Conservation (phyloP, 2,888 invertebrate species). For the Nomada goodeniana region DNA sequence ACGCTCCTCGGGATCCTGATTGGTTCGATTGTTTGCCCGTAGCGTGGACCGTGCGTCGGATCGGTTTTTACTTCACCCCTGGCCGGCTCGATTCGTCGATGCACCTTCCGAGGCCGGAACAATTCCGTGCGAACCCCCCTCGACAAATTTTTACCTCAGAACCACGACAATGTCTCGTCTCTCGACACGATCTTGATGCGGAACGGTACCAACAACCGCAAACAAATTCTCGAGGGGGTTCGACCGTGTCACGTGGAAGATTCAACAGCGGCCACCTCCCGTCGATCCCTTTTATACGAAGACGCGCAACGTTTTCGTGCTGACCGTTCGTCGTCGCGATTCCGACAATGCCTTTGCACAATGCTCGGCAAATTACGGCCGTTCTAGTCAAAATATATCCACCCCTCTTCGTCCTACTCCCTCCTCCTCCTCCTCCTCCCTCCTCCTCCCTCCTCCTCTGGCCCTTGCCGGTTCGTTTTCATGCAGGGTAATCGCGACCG, state of each 20-base stretch:
- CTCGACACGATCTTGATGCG: constrained; percentile 9
- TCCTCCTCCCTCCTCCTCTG: background rate
- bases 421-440: no score
- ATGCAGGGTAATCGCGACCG: constrained; percentile 68
- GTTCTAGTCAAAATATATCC: constrained; percentile 81
- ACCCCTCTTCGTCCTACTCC: constrained; percentile 9
- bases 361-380: constrained; percentile 81
- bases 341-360: constrained; percentile 76
- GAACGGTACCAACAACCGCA: constrained; percentile 69
- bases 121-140: no score
- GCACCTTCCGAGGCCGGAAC: no score
- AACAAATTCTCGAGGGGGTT: constrained; percentile 69
- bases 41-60: background rate
- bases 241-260: constrained; percentile 13
- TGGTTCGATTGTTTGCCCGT: background rate
- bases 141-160: constrained; percentile 9
- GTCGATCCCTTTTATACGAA: constrained; percentile 51
- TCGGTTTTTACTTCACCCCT: no score
- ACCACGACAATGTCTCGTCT: constrained; percentile 40
- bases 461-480: constrained; percentile 15
- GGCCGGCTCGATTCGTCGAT: no score
- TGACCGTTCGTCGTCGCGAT: constrained; percentile 54
- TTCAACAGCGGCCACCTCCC: constrained; percentile 27
- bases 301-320: constrained; percentile 40
- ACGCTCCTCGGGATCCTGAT: background rate